Evolutionary conservation across 2,113 vertebrate genomes (phyloP).

Genomic region (Oriolus oriolus): DNA sequence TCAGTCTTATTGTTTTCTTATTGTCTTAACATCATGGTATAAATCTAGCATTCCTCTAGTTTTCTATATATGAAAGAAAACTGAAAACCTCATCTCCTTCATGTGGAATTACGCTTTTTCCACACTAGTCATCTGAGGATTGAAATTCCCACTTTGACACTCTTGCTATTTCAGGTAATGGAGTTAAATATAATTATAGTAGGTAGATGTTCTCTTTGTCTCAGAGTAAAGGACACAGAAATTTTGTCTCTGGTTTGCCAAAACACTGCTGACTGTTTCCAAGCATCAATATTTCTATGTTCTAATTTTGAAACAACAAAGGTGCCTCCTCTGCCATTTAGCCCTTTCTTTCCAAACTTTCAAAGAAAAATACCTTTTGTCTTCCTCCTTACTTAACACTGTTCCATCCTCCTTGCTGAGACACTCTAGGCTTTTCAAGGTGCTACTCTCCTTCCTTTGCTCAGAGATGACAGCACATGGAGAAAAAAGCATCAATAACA

Average conservation of each 20-base stretch:
- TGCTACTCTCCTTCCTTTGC: background rate
- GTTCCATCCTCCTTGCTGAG: background rate
- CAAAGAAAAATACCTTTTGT: background rate
- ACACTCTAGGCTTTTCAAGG: background rate
- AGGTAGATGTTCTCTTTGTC: background rate
- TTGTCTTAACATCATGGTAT: background rate
- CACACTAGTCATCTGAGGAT: background rate
- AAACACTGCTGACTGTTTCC: background rate
- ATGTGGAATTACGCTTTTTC: background rate
- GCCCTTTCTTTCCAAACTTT: background rate
- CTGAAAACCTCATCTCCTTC: background rate
- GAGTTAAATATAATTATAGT: background rate
- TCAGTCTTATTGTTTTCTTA: background rate
- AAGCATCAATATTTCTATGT: rapidly evolving
- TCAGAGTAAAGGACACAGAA: background rate
- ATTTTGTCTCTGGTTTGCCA: background rate
- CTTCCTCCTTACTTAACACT: background rate
- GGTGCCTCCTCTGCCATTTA: background rate
- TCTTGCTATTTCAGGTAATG: background rate
- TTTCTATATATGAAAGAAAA: background rate
- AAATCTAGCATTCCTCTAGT: background rate
- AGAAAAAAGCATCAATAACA: background rate
- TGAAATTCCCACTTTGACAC: background rate
- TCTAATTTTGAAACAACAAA: background rate
- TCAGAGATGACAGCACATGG: background rate